phyloP scores from a whole-genome alignment of 2,113 vertebrate species.

The Clupea harengus region DNA sequence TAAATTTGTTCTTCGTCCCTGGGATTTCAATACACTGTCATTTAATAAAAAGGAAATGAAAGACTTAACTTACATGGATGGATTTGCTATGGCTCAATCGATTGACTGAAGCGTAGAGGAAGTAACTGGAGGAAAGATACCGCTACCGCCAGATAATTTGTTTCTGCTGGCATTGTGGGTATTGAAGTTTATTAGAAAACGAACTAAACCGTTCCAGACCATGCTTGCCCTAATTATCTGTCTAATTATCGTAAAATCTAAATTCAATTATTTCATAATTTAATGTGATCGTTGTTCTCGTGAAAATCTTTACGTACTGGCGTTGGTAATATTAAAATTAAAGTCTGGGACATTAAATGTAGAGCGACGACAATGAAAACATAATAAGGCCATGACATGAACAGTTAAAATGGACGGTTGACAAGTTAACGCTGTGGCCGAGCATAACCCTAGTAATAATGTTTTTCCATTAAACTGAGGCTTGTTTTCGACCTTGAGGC shows the following conservation, averaged over 20 bases:
- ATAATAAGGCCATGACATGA: background rate
- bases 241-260: background rate
- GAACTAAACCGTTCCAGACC: background rate
- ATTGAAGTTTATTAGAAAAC: background rate
- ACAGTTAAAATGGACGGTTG: background rate
- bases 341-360: background rate
- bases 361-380: background rate
- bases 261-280: background rate
- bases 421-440: background rate
- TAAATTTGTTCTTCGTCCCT: background rate
- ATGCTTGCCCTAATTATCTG: background rate
- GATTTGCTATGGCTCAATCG: background rate
- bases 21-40: background rate
- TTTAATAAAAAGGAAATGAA: background rate
- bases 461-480: background rate
- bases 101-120: background rate
- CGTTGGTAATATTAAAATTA: background rate
- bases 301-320: background rate
- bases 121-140: conserved; percentile 4
- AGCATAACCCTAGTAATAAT: background rate
- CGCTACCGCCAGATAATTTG: background rate
- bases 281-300: background rate
- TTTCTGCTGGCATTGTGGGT: background rate
- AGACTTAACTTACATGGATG: conserved; percentile 2
- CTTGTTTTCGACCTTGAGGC: background rate